Base-by-base conservation (phyloP, 2,797 vertebrate species). In the Sphenodon punctatus region DNA sequence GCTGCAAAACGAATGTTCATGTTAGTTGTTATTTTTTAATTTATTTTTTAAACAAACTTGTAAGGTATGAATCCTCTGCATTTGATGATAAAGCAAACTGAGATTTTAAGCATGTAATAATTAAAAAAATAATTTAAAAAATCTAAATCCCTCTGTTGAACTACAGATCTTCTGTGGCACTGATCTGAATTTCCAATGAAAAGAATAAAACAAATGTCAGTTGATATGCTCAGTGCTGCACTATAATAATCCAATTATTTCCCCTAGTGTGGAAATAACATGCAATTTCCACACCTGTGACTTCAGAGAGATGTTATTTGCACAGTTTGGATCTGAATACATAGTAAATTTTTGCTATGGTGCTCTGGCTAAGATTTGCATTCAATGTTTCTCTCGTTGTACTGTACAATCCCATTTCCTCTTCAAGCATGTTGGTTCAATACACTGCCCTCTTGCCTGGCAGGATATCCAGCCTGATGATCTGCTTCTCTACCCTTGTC, bases 241-340 rank as follows among this genome's bases (percentile, higher is more conserved):
- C 78, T 87, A 64, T 87, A 93, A 93, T 93, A 94, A 95, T 94
- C 65, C 88, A 94, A 92, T 95, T 95, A 89, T 84, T 92, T 95
- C 91, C 86, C 53, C 73, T 69, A 90, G 90, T 80, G 85, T 78
- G 80, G 77, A 92, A 95, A 92, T 92, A 90, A 67, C 65, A 92
- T 91, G 75, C 88, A 93, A 94, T 95, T 95, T 95, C 81, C 88
- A 93, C 78, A 93, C 87, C 82, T 93, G 75, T 87, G 76, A 89
- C 82, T 92, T 87, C 51, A 68, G 73, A 88, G 79, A 83, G 80
- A 83, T 94, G 85, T 92, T 94, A 94, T 94, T 95, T 95, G 88
- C 88, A 88, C 92, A 94, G 92, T 94, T 92, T 95, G 93, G 78
- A 91, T 93, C 85, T 92, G 86, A 93, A 93, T 91, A 89, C 65